Conservation (phyloP, 1,140 invertebrate genomes). For the Ylistrum balloti region DNA sequence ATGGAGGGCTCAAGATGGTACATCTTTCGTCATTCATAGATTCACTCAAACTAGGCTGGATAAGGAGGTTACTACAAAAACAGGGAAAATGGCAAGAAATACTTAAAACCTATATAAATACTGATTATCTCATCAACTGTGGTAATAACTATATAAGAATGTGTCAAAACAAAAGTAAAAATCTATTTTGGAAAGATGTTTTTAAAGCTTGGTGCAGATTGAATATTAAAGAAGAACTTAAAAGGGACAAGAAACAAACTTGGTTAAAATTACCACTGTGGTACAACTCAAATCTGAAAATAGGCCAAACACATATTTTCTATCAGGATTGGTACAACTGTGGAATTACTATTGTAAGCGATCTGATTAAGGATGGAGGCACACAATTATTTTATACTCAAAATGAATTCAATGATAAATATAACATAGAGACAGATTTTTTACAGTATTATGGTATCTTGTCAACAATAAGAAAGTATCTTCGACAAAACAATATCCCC, state of each 20-base stretch:
- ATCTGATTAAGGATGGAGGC: neutral
- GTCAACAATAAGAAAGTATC: too few relatives aligned
- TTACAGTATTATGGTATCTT: too few relatives aligned
- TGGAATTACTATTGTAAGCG: too few relatives aligned
- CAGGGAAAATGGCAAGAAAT: constrained; percentile 39
- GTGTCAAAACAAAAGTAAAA: neutral
- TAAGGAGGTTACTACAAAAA: constrained; percentile 42
- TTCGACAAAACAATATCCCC: too few relatives aligned
- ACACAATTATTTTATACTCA: neutral
- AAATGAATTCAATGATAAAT: neutral
- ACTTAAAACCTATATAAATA: constrained; percentile 22
- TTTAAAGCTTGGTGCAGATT: constrained; percentile 29
- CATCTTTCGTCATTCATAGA: constrained; percentile 2
- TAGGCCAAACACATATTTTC: too few relatives aligned
- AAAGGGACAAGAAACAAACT: constrained; percentile 24
- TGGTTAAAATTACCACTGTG: too few relatives aligned
- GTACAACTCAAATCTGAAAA: too few relatives aligned
- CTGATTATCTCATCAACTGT: constrained; percentile 7
- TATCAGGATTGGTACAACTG: too few relatives aligned
- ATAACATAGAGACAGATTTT: too few relatives aligned
- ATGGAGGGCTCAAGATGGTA: constrained; percentile 42
- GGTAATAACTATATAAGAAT: constrained; percentile 45
- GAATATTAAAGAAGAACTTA: neutral
- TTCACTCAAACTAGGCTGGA: constrained; percentile 49
- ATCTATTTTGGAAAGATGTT: constrained; percentile 50